phyloP scores from a whole-genome alignment of 2,797 vertebrate species.

The Myripristis jacobus region DNA sequence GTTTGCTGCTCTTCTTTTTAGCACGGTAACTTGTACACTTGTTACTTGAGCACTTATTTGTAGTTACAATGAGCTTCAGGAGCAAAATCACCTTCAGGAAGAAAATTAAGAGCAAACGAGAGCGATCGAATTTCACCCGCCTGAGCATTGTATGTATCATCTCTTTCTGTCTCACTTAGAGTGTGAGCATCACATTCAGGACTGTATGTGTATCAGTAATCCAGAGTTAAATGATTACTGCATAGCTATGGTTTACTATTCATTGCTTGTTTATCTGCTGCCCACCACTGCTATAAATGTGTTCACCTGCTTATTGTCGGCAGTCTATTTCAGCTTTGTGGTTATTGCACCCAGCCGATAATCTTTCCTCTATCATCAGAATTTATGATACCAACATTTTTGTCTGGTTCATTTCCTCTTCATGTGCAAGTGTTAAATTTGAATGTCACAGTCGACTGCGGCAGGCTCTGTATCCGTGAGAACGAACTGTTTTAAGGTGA shows the following conservation, averaged over 20 bases:
- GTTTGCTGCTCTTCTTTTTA: not conserved
- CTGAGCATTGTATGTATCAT: slow-evolving; percentile 92
- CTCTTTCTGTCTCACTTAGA: slow-evolving; percentile 25
- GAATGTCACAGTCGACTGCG: slow-evolving; percentile 4
- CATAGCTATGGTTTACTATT: not conserved
- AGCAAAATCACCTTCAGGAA: slow-evolving; percentile 89
- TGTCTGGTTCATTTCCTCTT: slow-evolving; percentile 16
- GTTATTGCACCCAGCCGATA: not conserved
- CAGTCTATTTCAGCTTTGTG: not conserved
- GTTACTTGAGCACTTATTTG: not conserved
- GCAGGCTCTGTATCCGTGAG: slow-evolving; percentile 15
- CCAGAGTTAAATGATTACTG: not conserved
- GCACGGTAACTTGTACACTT: not conserved
- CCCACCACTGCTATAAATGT: slow-evolving; percentile 2
- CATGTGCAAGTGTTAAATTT: not conserved
- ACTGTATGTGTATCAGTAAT: not conserved
- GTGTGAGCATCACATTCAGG: not conserved
- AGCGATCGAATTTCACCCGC: slow-evolving; percentile 84
- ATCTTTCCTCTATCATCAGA: not conserved
- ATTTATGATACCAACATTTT: not conserved
- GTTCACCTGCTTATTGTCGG: not conserved
- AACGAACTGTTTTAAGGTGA: not conserved
- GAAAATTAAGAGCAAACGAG: slow-evolving; percentile 87
- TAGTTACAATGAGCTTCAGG: slow-evolving; percentile 90
- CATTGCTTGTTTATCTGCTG: not conserved